These are phyloP conservation scores for Eurypyga helias DNA, from an alignment of 2,113 vertebrate species.

Conservation along the genomic window DNA sequence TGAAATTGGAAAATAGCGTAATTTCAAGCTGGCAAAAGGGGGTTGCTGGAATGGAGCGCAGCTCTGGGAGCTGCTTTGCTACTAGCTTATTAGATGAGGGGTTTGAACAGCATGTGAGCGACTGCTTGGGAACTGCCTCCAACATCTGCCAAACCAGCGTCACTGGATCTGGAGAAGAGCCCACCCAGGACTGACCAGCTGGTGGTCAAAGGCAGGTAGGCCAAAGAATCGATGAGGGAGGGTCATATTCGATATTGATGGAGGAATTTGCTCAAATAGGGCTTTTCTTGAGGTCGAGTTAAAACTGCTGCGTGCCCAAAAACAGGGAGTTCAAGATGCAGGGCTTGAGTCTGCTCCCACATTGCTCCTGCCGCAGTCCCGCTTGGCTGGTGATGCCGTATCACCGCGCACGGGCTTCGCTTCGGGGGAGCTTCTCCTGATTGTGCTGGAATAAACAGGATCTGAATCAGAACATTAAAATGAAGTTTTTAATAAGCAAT, in stretches of 20 bases:
- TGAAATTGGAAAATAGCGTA: slow-evolving; percentile 44
- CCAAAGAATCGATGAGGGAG: neutral
- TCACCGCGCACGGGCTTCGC: accelerated
- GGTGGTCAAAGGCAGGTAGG: neutral
- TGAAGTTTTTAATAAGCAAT: slow-evolving; percentile 6
- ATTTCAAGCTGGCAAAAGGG: slow-evolving; percentile 28
- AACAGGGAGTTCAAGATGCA: neutral
- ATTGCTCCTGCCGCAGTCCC: neutral
- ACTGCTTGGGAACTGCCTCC: accelerated
- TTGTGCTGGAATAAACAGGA: slow-evolving; percentile 20
- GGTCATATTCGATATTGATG: neutral
- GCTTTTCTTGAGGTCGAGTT: neutral
- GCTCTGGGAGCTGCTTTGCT: slow-evolving; percentile 38
- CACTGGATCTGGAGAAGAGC: neutral
- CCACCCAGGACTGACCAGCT: neutral
- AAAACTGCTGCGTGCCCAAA: neutral
- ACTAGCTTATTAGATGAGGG: neutral
- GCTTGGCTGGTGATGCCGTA: neutral
- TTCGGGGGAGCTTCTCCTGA: neutral
- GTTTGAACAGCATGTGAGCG: neutral
- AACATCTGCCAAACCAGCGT: neutral
- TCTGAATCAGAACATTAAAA: slow-evolving; percentile 24
- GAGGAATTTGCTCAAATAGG: neutral
- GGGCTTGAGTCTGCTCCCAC: neutral
- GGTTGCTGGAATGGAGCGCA: neutral